phyloP scores from a whole-genome alignment of 2,888 invertebrate genomes.

The Emmelina monodactyla region DNA sequence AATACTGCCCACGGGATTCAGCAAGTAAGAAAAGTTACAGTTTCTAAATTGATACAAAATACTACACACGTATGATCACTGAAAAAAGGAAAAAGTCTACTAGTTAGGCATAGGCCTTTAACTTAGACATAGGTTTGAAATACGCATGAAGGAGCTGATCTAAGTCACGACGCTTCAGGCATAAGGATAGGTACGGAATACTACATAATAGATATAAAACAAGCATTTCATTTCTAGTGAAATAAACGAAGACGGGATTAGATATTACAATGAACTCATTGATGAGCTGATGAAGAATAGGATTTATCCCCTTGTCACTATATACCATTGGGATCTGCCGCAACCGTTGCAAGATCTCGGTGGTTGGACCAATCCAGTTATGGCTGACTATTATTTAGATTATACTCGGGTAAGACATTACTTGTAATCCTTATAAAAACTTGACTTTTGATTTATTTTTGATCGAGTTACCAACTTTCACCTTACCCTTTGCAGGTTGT shows the following conservation, averaged over 20 bases:
- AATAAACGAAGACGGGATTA: slow-evolving; percentile 41
- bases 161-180: too few relatives aligned
- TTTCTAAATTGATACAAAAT: slow-evolving; percentile 1
- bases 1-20: slow-evolving; percentile 68
- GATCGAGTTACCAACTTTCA: neutral
- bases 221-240: slow-evolving; percentile 40
- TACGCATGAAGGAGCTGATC: too few relatives aligned
- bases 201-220: too few relatives aligned
- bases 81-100: too few relatives aligned
- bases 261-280: slow-evolving; percentile 70
- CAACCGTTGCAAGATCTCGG: slow-evolving; percentile 66
- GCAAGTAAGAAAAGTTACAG: slow-evolving; percentile 39
- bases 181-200: too few relatives aligned
- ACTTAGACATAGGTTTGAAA: too few relatives aligned
- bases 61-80: too few relatives aligned
- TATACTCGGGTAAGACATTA: slow-evolving; percentile 55
- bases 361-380: slow-evolving; percentile 70
- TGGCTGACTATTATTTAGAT: slow-evolving; percentile 67
- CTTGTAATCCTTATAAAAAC: neutral
- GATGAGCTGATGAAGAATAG: slow-evolving; percentile 55
- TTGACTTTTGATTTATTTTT: neutral
- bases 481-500: slow-evolving; percentile 32
- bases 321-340: slow-evolving; percentile 75
- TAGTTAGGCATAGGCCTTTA: too few relatives aligned
- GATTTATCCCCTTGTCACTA: slow-evolving; percentile 69